Evolutionary conservation across 2,113 vertebrate species (phyloP), one percentile per base, ranked within the genome.

Genomic region (Pseudorhombus dupliciocellatus): DNA sequence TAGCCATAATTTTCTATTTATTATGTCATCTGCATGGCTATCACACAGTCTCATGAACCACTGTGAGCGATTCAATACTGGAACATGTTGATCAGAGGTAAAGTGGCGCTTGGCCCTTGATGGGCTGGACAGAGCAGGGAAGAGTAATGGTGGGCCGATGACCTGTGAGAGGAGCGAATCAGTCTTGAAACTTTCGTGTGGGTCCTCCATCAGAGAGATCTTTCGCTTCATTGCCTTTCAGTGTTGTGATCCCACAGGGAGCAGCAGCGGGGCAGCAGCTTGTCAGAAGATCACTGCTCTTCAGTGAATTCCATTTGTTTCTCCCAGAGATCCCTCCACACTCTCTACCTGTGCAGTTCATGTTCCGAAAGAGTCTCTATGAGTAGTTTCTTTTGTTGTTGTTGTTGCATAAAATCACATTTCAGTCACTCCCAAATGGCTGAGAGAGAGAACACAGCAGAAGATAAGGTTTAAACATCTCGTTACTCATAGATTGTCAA

Each of bases 121-220:
- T 5, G 40, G 3, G 15, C 40, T 44, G 40, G 40, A 44, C 40
- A 4, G 40, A 44, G 40, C 40, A 44, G 40, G 14, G 4, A 15
- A 44, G 40, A 44, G 40, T 44, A 16, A 44, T 44, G 40, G 12
- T 44, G 12, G 4, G 40, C 40, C 20, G 4, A 2, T 50, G 46
- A 50, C 46, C 46, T n/a, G 46, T 50, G 20, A 50, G 18, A 50
- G 46, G 46, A 50, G 46, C 2, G 2, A 30, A 84, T 81, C 71
- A 58, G 40, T 75, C 69, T 62, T 34, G 50, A 22, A 2, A 57
- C 5, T n/a, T 58, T 54, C 34, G 57, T 63, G 74, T 52, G 51
- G 66, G 9, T 75, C 40, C 66, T 61, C 73, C 63, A 53, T 80
- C 85, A 64, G 54, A 62, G 37, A 21, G 66, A 73, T 80, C 70